Base-by-base conservation (phyloP, 2,113 vertebrate species). In the Clupea harengus region DNA sequence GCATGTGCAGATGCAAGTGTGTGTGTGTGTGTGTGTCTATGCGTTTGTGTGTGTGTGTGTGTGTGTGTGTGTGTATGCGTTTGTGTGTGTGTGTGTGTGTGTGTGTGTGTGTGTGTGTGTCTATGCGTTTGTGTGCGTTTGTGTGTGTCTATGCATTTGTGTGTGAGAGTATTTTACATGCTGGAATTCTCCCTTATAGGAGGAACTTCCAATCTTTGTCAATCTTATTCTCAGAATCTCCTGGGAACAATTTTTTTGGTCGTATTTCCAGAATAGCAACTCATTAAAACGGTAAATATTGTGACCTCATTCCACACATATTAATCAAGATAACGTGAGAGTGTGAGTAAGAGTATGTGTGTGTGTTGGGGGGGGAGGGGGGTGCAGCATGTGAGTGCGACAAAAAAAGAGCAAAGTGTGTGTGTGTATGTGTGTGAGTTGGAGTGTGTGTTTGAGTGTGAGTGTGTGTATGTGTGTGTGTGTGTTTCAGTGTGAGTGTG, bases 201-300 rank as follows among this genome's bases (percentile, higher is more conserved):
- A 22, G 22, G 60, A 64, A 20, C n/a, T 64, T 64, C 11, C 25
- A 72, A 32, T 9, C 25, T 72, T 32, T 8, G 25, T 25, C 25
- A 67, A 72, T 8, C 25, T 10, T 72, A 25, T 25, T 28, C 4
- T 10, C 8, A 9, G 7, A 10, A 25, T 72, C 64, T 72, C 64
- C 1, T 72, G 64, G 64, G 25, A 72, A 32, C 9, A 0, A 0
- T 81, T 90, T 87, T 86, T 88, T 91, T 90, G 13, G 88, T 91
- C 92, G 94, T 93, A 92, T 94, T 93, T 92, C 89, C 89, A 94
- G 92, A 94, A 94, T 95, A 95, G 93, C 94, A 94, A 93, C 92
- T 94, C 93, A 90, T 95, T 95, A 95, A 92, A 92, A 92, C 83
- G 81, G 91, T 93, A 92, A 93, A 95, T 93, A 94, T 90, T 86